Percentiles rank a stretch among this genome's conserved stretches.
phyloP scores from a whole-genome alignment of 2,797 vertebrate genomes.

The Heterohyrax brucei region DNA sequence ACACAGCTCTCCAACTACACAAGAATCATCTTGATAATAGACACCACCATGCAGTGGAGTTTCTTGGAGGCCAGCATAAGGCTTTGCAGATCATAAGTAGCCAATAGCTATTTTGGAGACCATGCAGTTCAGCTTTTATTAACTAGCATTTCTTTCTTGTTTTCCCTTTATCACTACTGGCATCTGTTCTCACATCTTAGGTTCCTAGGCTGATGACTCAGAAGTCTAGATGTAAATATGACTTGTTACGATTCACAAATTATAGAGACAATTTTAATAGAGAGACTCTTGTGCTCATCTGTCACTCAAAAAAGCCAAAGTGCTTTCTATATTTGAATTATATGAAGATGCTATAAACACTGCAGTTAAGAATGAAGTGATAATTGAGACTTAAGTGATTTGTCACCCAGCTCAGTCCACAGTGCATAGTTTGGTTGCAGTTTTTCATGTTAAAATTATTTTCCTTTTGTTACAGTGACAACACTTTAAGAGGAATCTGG shows the following conservation, averaged over 20 bases:
- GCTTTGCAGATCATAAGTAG: not conserved
- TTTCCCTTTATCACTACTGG: not conserved
- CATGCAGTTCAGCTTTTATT: not conserved
- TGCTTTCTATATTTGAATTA: constrained; percentile 68
- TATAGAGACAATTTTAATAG: constrained; percentile 72
- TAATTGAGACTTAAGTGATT: constrained; percentile 74
- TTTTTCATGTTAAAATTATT: not conserved
- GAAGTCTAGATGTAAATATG: constrained; percentile 70
- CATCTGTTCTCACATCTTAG: constrained; percentile 38
- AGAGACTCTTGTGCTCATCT: constrained; percentile 43
- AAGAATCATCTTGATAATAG: not conserved
- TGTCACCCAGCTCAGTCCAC: constrained; percentile 21
- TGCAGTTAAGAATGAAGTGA: constrained; percentile 46
- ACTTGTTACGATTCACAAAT: constrained; percentile 80
- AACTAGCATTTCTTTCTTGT: not conserved
- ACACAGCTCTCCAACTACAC: not conserved
- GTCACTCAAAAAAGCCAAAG: constrained; percentile 66
- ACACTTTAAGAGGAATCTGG: not conserved
- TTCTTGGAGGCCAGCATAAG: not conserved
- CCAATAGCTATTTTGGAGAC: not conserved
- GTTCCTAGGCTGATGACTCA: constrained; percentile 46
- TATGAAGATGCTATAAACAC: constrained; percentile 33
- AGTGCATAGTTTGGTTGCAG: not conserved
- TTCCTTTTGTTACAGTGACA: constrained; percentile 39
- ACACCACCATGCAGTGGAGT: not conserved